phyloP scores from a whole-genome alignment of 37 sponge, comb jelly and placozoan species.

The Chondrosia reniformis region DNA sequence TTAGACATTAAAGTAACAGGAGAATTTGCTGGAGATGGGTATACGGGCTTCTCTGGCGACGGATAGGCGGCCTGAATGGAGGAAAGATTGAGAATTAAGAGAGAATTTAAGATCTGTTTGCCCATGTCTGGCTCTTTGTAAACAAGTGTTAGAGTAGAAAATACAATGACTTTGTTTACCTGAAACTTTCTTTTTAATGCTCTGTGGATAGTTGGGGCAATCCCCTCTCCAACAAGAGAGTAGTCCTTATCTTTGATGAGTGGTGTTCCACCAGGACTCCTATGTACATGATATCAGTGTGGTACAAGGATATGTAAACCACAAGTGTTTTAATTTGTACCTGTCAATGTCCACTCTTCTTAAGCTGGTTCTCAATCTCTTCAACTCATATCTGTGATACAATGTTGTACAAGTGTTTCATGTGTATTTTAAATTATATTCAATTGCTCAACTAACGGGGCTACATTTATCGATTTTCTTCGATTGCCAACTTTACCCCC shows the following conservation, averaged over 20 bases:
- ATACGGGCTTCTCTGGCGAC: constrained; percentile 24
- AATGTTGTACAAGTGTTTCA: no score
- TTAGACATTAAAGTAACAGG: neutral
- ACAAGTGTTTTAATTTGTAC: neutral
- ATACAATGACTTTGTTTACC: no score
- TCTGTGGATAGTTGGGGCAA: constrained; percentile 60
- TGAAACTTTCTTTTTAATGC: constrained; percentile 62
- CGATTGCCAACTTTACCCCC: neutral
- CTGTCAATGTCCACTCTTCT: neutral
- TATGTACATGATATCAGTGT: neutral
- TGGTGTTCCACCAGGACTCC: constrained; percentile 16
- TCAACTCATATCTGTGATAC: neutral
- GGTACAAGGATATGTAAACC: neutral
- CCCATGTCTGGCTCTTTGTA: no score
- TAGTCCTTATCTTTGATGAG: neutral
- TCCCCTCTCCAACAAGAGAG: constrained; percentile 36
- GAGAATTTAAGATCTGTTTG: no score
- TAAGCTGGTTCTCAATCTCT: neutral
- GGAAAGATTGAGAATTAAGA: neutral
- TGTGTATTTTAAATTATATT: no score
- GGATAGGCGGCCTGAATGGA: constrained; percentile 55
- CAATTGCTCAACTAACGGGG: neutral
- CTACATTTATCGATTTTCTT: constrained; percentile 9
- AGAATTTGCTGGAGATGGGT: constrained; percentile 16
- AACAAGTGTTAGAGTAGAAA: no score